Evolutionary conservation across 2,113 vertebrate species (phyloP).

Genomic region (Malaclemys terrapin): DNA sequence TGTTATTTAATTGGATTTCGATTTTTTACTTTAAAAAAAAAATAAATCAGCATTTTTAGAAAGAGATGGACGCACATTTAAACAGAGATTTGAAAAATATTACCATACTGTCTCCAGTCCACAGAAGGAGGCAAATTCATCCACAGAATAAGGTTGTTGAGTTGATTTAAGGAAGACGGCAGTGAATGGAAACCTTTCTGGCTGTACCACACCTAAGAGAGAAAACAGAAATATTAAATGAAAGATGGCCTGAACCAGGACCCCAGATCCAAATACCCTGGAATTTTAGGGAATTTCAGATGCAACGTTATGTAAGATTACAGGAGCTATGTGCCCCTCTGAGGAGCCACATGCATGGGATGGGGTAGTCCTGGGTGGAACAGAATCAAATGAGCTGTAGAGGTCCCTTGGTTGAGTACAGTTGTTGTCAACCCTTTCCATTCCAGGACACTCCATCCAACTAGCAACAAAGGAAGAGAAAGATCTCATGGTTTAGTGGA

Average conservation of each 20-base stretch:
- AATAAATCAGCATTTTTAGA: neutral
- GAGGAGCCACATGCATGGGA: neutral
- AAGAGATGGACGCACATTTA: neutral
- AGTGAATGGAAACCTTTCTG: slow-evolving; percentile 79
- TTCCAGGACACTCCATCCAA: neutral
- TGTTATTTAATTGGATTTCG: neutral
- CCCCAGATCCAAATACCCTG: neutral
- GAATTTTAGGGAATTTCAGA: neutral
- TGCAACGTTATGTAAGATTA: neutral
- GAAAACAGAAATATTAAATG: slow-evolving; percentile 4
- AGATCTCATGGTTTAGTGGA: neutral
- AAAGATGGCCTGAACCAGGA: neutral
- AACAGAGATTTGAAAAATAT: neutral
- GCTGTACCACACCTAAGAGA: slow-evolving; percentile 82
- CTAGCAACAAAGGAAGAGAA: neutral
- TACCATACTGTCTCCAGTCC: slow-evolving; percentile 79
- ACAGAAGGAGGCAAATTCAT: slow-evolving; percentile 64
- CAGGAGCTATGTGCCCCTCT: neutral
- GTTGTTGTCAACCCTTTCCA: neutral
- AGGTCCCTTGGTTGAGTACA: neutral
- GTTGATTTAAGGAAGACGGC: slow-evolving; percentile 79
- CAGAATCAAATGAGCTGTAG: neutral
- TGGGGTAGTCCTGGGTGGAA: neutral
- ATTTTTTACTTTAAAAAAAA: neutral
- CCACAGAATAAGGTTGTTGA: slow-evolving; percentile 83